Percentiles rank a stretch among this genome's conserved stretches.
Evolutionary conservation across 2,888 invertebrate species (phyloP).

Genomic region (Lasioglossum oenotherae): DNA sequence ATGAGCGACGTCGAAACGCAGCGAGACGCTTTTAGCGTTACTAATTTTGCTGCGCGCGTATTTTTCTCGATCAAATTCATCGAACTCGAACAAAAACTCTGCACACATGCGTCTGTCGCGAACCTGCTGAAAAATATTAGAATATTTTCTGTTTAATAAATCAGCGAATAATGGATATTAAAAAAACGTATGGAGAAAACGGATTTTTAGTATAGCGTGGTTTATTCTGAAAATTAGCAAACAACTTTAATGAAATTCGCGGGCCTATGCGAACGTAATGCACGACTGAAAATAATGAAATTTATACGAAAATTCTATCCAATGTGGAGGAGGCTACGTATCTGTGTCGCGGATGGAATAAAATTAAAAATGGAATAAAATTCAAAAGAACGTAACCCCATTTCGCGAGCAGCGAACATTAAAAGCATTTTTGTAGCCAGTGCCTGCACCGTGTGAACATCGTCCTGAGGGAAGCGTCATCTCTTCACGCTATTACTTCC

Average conservation of each 20-base stretch:
- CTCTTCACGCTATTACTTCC: conserved; percentile 31
- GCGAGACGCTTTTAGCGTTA: background rate
- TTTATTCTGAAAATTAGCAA: background rate
- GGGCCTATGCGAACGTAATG: background rate
- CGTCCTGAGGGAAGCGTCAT: conserved; percentile 33
- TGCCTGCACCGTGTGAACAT: background rate
- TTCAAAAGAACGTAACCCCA: conserved; percentile 2
- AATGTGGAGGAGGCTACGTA: background rate
- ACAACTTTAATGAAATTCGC: background rate
- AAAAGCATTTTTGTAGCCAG: background rate
- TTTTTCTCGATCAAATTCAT: background rate
- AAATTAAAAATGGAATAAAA: conserved; percentile 21
- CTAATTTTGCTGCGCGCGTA: too few species aligned
- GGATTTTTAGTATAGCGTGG: background rate
- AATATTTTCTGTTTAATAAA: background rate
- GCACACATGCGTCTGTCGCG: background rate
- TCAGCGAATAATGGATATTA: background rate
- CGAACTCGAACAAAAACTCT: background rate
- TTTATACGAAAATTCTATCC: background rate
- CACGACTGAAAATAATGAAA: background rate
- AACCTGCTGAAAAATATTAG: background rate
- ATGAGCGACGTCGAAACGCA: background rate
- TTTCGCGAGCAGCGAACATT: conserved; percentile 1
- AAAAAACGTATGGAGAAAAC: background rate
- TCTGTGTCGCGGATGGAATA: background rate